These are phyloP conservation scores for Engraulis encrasicolus DNA, from an alignment of 2,113 vertebrate genomes.

Conservation along the genomic window DNA sequence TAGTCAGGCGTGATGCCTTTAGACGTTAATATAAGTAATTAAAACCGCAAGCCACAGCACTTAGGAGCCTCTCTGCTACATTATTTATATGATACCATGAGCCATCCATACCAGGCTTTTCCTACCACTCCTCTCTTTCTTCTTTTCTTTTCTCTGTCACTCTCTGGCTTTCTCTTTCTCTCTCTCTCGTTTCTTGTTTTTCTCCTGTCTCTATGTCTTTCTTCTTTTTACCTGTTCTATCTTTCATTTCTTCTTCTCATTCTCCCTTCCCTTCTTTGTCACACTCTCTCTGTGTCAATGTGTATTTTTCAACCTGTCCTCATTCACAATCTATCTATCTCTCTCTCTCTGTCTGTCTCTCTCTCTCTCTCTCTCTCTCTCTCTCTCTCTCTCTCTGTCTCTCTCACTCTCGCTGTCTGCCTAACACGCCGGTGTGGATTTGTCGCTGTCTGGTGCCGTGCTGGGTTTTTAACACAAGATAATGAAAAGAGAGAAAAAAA, in stretches of 20 bases:
- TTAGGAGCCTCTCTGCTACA: slow-evolving; percentile 80
- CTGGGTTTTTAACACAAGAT: slow-evolving; percentile 25
- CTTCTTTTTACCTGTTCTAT: background rate
- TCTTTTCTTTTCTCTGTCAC: slow-evolving; percentile 25
- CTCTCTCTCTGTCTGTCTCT: too few relatives aligned
- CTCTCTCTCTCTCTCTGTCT: too few relatives aligned
- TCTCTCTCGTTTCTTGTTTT: background rate
- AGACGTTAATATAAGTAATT: slow-evolving; percentile 82
- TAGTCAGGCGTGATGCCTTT: slow-evolving; percentile 79
- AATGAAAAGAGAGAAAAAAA: background rate
- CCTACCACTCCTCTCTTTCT: slow-evolving; percentile 42
- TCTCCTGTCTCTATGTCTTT: slow-evolving; percentile 53
- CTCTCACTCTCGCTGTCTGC: too few relatives aligned
- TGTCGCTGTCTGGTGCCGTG: slow-evolving; percentile 61
- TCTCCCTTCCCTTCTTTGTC: slow-evolving; percentile 41
- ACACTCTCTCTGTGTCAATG: too few relatives aligned
- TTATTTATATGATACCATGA: slow-evolving; percentile 79
- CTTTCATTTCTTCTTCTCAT: slow-evolving; percentile 25
- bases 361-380: slow-evolving; percentile 49
- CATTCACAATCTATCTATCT: too few relatives aligned
- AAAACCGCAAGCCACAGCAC: slow-evolving; percentile 76
- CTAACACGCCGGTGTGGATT: slow-evolving; percentile 69
- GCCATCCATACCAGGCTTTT: slow-evolving; percentile 75
- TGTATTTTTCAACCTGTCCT: too few relatives aligned
- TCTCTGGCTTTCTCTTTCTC: background rate